Base-by-base conservation (phyloP, 92 coral and sea anemone species). In the Parazoanthus atlanticus region DNA sequence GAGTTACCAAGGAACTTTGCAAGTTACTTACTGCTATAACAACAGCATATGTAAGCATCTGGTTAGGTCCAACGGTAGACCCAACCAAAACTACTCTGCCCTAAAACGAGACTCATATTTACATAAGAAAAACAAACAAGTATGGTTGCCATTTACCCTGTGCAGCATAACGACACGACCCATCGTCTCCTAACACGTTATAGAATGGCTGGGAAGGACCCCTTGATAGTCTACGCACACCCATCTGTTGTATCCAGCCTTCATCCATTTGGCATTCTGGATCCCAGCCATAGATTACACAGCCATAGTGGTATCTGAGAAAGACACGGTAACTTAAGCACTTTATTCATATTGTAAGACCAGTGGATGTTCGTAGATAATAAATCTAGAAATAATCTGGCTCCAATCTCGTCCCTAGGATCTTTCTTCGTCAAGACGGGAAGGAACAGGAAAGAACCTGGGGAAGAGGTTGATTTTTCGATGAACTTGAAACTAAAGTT, bases 251-350 rank as follows among this genome's bases (percentile, higher is more conserved):
- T 21, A 96, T 92, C 98, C 98, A 96, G 21, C 84, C 89, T 46
- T 96, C 98, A 29, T 86, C 89, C 98, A 96, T 96, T 76, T 71
- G 74, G 88, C 98, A 96, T 74, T 88, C 95, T 58, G 92, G 86
- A 91, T 96, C 98, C 98, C 98, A 96, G 33, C 98, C 98, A 77
- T 93, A 96, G 43, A 96, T 91, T 41, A 96, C 96, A 92, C 98
- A 96, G 25, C 98, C 97, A 75, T 96, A 96, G 90, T 95, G 85
- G 85, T 90, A 96, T 74, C 98, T 96, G 86, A 75, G 10, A 30
- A 79, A 28, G 85, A 56, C 69, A 61, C 9, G 28, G 1, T 25
- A 23, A 19, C 69, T 28, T 61, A 2, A 56, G 23, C 69, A 61
- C 26, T 21, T 61, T 61, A 21, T 8, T 61, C 69, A 21, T 61